Conservation (phyloP, 2,797 vertebrate genomes). For the Gambelia wislizenii region DNA sequence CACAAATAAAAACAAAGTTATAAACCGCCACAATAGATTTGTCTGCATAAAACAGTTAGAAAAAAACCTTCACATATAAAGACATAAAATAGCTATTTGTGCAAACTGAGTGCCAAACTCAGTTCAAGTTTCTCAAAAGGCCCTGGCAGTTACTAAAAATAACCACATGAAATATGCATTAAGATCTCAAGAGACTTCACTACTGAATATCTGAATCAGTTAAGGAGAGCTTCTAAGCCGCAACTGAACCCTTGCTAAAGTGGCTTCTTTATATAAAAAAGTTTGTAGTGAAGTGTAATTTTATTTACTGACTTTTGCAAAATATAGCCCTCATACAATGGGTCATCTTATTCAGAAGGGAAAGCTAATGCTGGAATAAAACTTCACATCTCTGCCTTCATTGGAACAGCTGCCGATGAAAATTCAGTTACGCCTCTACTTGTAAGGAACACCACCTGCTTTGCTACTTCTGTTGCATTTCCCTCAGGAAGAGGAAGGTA, state of each 20-base stretch:
- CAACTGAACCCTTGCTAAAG: conserved; percentile 33
- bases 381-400: not conserved
- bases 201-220: conserved; percentile 22
- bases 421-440: not conserved
- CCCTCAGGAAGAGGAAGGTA: not conserved
- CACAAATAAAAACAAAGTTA: not conserved
- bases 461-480: not conserved
- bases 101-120: conserved; percentile 26
- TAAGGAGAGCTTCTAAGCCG: conserved; percentile 38
- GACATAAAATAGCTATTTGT: conserved; percentile 53
- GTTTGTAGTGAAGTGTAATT: not conserved
- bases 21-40: not conserved
- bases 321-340: too few species aligned
- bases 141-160: conserved; percentile 62
- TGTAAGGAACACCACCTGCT: not conserved
- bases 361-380: not conserved
- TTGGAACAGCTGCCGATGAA: not conserved
- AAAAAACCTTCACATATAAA: conserved; percentile 15
- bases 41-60: not conserved
- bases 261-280: conserved; percentile 39
- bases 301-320: not conserved
- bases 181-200: conserved; percentile 50
- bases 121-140: conserved; percentile 58
- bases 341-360: not conserved
- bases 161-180: conserved; percentile 50